A percentile compares a stretch with the other conserved stretches of the same genome.
Conservation (phyloP, 2,113 vertebrate species). For the Seriola rivoliana region DNA sequence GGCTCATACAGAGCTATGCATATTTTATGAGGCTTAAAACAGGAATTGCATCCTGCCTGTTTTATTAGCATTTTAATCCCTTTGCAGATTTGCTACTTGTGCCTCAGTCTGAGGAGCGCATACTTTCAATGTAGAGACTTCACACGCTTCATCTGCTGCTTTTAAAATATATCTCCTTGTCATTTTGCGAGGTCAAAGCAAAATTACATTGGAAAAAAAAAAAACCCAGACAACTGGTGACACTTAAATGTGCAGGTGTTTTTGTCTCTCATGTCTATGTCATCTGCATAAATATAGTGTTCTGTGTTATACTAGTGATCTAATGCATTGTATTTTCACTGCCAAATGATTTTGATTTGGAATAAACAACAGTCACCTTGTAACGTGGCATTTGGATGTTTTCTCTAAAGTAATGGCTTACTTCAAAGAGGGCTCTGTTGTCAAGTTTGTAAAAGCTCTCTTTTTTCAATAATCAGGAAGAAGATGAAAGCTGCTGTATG, state of each 20-base stretch:
- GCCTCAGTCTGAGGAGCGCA: slow-evolving; percentile 45
- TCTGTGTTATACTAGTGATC: slow-evolving; percentile 9
- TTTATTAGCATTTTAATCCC: slow-evolving; percentile 86
- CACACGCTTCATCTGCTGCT: slow-evolving; percentile 48
- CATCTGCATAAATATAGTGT: background rate
- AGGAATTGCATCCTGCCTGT: slow-evolving; percentile 78
- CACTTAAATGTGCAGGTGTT: slow-evolving; percentile 20
- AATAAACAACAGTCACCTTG: slow-evolving; percentile 68
- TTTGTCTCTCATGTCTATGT: slow-evolving; percentile 1
- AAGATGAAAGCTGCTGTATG: slow-evolving; percentile 82
- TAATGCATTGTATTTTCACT: slow-evolving; percentile 41
- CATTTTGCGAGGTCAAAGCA: slow-evolving; percentile 41
- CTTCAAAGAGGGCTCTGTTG: slow-evolving; percentile 76
- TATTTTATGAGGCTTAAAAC: slow-evolving; percentile 83
- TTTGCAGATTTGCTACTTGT: slow-evolving; percentile 58
- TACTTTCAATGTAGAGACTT: slow-evolving; percentile 66
- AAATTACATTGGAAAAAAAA: slow-evolving; percentile 12
- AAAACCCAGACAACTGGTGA: no score
- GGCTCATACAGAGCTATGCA: slow-evolving; percentile 72
- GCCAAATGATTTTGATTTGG: slow-evolving; percentile 63
- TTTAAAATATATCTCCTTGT: slow-evolving; percentile 47
- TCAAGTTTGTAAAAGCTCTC: slow-evolving; percentile 74
- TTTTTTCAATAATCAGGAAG: slow-evolving; percentile 73
- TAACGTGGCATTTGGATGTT: slow-evolving; percentile 59
- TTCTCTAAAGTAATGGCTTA: slow-evolving; percentile 64